These are phyloP conservation scores for Spizaetus ornatus DNA, from an alignment of 2,113 vertebrate genomes.

Conservation along the genomic window DNA sequence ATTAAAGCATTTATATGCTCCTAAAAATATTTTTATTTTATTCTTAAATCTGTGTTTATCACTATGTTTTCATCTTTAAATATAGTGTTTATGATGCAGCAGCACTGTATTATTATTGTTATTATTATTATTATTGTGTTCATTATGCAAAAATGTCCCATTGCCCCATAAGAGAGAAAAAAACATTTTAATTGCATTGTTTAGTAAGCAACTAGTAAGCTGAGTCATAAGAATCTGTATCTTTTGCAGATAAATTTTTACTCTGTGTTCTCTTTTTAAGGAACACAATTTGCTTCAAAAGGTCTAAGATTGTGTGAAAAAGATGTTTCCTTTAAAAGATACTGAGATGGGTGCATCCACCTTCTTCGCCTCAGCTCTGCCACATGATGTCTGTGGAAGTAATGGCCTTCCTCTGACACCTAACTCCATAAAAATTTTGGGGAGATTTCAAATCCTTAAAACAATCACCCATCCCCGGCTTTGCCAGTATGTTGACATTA, in stretches of 20 bases:
- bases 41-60: background rate
- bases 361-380: constrained; percentile 95
- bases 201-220: background rate
- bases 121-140: background rate
- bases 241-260: background rate
- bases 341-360: constrained; percentile 93
- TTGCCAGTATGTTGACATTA: constrained; percentile 95
- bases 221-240: background rate
- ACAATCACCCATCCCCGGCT: constrained; percentile 92
- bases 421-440: constrained; percentile 98
- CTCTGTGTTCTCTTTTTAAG: background rate
- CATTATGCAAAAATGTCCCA: background rate
- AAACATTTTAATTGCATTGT: background rate
- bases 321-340: constrained; percentile 89
- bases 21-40: background rate
- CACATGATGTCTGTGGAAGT: constrained; percentile 97
- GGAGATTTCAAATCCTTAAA: constrained; percentile 96
- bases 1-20: background rate
- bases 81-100: background rate
- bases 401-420: constrained; percentile 97
- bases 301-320: background rate
- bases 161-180: background rate
- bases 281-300: background rate
- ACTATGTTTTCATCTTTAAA: background rate
- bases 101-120: background rate